phyloP scores from a whole-genome alignment of 2,888 invertebrate species.

The Automeris io region DNA sequence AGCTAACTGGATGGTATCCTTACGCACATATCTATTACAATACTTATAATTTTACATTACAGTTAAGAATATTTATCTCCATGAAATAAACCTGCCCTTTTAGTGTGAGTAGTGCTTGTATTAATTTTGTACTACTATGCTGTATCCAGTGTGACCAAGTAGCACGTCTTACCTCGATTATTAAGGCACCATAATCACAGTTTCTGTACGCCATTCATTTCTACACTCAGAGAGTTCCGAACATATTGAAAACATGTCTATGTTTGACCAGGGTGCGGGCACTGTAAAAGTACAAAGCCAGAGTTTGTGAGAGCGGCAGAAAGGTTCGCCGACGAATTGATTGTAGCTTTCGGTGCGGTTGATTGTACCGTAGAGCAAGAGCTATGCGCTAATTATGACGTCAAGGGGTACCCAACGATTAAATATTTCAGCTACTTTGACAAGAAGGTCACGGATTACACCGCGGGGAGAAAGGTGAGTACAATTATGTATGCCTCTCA shows the following conservation, averaged over 20 bases:
- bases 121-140: no score
- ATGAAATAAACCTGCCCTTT: no score
- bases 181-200: no score
- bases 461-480: slow-evolving; percentile 83
- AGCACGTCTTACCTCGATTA: no score
- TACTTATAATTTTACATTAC: no score
- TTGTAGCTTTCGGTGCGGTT: slow-evolving; percentile 88
- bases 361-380: slow-evolving; percentile 83
- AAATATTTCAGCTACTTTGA: slow-evolving; percentile 91
- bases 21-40: no score
- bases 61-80: no score
- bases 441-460: slow-evolving; percentile 81
- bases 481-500: not conserved
- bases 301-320: slow-evolving; percentile 84
- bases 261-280: slow-evolving; percentile 86
- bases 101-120: no score
- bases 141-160: no score
- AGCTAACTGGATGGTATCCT: no score
- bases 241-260: not conserved
- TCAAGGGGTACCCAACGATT: slow-evolving; percentile 91
- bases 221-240: not conserved
- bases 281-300: slow-evolving; percentile 92
- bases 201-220: no score
- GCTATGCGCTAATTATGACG: slow-evolving; percentile 82
- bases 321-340: slow-evolving; percentile 84